Evolutionary conservation across 1,140 invertebrate genomes (phyloP).

Genomic region (Pararge aegeria): DNA sequence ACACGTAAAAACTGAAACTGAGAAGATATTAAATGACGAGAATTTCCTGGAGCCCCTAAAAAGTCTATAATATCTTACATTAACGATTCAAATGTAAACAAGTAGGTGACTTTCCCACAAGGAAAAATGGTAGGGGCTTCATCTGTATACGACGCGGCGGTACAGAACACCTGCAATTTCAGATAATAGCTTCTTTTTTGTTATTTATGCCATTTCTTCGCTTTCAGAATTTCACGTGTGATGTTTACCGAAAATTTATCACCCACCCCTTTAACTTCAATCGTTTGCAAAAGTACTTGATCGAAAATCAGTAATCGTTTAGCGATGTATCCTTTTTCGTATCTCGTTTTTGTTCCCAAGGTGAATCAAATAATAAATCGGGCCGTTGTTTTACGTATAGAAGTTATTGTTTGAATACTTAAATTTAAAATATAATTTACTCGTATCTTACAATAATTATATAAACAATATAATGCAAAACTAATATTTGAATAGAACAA

Average conservation of each 20-base stretch:
- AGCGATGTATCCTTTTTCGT: background rate
- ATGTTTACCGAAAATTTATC: conserved; percentile 19
- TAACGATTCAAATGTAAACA: too few relatives aligned
- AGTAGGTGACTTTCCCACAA: too few relatives aligned
- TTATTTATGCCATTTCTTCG: conserved; percentile 22
- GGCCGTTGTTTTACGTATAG: background rate
- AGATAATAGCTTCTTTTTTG: conserved; percentile 22
- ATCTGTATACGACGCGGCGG: conserved; percentile 12
- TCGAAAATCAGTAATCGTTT: background rate
- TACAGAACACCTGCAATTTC: conserved; percentile 19
- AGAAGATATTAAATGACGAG: too few relatives aligned
- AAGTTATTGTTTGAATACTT: too few relatives aligned
- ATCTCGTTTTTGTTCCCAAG: background rate
- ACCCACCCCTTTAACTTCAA: conserved; percentile 1
- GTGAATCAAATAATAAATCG: background rate
- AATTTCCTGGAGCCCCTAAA: too few relatives aligned
- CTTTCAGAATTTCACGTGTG: conserved; percentile 23
- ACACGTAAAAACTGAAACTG: too few relatives aligned
- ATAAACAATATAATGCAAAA: too few relatives aligned
- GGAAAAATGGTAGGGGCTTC: conserved; percentile 3
- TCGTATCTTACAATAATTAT: too few relatives aligned
- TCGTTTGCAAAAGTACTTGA: background rate
- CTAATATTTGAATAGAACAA: too few relatives aligned
- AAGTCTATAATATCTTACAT: too few relatives aligned
- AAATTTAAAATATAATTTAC: too few relatives aligned